Evolutionary conservation across 2,113 vertebrate genomes (phyloP).

Genomic region (Salvelinus namaycush): DNA sequence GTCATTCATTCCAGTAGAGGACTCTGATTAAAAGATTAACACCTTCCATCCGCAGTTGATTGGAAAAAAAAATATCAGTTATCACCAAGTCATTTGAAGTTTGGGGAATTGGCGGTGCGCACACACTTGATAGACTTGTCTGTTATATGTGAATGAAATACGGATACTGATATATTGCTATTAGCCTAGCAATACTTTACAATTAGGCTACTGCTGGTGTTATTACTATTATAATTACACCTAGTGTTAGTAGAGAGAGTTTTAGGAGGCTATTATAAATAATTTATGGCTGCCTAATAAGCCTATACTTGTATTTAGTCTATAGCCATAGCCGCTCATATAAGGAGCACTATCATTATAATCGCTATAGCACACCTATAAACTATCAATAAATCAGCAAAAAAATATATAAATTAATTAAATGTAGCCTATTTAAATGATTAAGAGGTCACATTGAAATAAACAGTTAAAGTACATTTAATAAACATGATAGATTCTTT

Average conservation of each 20-base stretch:
- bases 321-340: too few relatives aligned
- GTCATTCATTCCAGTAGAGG: slow-evolving; percentile 81
- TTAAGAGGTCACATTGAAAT: too few relatives aligned
- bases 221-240: too few relatives aligned
- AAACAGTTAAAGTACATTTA: too few relatives aligned
- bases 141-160: not conserved
- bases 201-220: not conserved
- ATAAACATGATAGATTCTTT: too few relatives aligned
- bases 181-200: not conserved
- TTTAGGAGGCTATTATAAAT: not conserved
- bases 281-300: not conserved
- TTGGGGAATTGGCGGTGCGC: slow-evolving; percentile 33
- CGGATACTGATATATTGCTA: not conserved
- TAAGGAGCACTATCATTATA: too few relatives aligned
- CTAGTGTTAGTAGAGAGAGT: not conserved
- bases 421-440: too few relatives aligned
- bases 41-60: slow-evolving; percentile 82
- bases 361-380: too few relatives aligned
- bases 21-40: slow-evolving; percentile 88
- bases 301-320: too few relatives aligned
- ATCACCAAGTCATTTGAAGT: slow-evolving; percentile 78
- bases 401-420: too few relatives aligned
- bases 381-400: too few relatives aligned
- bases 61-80: slow-evolving; percentile 79
- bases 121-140: not conserved